phyloP scores from a whole-genome alignment of 2,888 invertebrate species.

The Brenthis hecate region DNA sequence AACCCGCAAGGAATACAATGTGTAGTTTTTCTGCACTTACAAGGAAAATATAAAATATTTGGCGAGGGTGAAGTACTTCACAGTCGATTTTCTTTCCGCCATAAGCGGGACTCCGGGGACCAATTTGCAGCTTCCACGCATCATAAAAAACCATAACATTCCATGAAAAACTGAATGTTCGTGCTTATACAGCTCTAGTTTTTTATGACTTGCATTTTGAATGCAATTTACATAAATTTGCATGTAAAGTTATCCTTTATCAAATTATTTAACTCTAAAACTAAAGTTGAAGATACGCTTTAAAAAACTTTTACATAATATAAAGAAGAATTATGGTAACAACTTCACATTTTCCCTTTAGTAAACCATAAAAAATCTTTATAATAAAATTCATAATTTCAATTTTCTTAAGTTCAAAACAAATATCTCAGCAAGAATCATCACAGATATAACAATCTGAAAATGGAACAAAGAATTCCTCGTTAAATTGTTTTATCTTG shows the following conservation, averaged over 20 bases:
- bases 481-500: constrained; percentile 53
- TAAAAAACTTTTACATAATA: too few species aligned
- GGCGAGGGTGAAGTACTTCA: constrained; percentile 46
- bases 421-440: constrained; percentile 41
- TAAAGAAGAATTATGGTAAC: too few species aligned
- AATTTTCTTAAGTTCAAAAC: constrained; percentile 14
- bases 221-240: constrained; percentile 4
- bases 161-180: constrained; percentile 59
- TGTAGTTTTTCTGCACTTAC: not conserved
- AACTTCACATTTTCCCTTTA: not conserved
- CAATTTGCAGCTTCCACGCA: constrained; percentile 42
- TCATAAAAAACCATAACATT: constrained; percentile 55
- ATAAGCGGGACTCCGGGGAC: constrained; percentile 47
- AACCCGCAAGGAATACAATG: too few species aligned
- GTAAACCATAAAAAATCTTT: constrained; percentile 6
- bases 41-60: constrained; percentile 25
- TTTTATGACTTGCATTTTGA: constrained; percentile 5
- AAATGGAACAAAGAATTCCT: constrained; percentile 47
- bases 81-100: constrained; percentile 45
- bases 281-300: too few species aligned
- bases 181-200: constrained; percentile 52
- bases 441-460: constrained; percentile 44
- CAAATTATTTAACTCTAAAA: not conserved
- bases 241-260: not conserved
- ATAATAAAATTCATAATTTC: constrained; percentile 7